Percentiles rank a stretch among this genome's conserved stretches.
These are phyloP conservation scores for Chelon auratus DNA, from an alignment of 2,797 vertebrate genomes.

Conservation along the genomic window DNA sequence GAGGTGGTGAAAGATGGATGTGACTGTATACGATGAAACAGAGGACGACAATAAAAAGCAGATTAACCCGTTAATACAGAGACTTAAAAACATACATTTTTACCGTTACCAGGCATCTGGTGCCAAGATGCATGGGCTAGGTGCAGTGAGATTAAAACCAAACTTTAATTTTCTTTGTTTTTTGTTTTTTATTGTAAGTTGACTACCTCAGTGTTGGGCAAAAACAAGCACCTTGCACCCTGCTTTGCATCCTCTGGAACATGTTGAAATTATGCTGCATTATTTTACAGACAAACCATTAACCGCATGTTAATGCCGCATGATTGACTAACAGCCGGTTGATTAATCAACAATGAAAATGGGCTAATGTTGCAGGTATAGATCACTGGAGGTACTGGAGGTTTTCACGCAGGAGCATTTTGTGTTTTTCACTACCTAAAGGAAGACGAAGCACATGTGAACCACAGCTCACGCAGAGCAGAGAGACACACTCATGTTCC, in stretches of 20 bases:
- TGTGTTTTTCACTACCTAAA: background rate
- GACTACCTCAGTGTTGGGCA: too few relatives aligned
- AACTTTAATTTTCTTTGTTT: background rate
- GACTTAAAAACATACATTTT: background rate
- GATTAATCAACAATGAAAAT: conserved; percentile 18
- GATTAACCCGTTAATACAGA: too few relatives aligned
- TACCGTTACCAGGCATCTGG: background rate
- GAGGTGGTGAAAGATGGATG: background rate
- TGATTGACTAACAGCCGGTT: background rate
- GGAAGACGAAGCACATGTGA: conserved; percentile 35
- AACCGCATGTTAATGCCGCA: background rate
- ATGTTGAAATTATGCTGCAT: background rate
- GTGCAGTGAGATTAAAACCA: background rate
- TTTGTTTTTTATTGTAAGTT: background rate
- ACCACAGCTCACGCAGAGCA: conserved; percentile 1
- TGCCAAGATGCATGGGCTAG: too few relatives aligned
- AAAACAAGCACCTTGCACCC: too few relatives aligned
- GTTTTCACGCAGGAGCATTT: conserved; percentile 12
- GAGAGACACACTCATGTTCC: conserved; percentile 37
- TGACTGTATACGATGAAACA: background rate
- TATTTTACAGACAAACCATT: conserved; percentile 2
- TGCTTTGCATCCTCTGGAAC: background rate
- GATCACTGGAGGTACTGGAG: conserved; percentile 11
- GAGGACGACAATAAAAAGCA: background rate
- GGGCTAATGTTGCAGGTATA: conserved; percentile 16